phyloP scores from a whole-genome alignment of 2,113 vertebrate species.

The Polypterus senegalus region DNA sequence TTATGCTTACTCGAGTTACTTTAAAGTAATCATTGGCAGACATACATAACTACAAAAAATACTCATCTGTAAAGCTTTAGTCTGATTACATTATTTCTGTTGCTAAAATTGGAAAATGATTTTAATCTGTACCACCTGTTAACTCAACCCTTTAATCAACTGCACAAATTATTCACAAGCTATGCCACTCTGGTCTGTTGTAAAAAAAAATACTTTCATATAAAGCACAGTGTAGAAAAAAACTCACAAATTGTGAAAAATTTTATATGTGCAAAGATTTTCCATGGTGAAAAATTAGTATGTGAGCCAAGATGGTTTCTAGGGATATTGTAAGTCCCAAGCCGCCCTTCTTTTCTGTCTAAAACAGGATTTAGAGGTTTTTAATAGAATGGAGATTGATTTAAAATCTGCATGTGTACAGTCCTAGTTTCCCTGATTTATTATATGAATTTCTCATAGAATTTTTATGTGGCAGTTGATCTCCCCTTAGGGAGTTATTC shows the following conservation, averaged over 20 bases:
- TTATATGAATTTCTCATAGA: slow-evolving; percentile 52
- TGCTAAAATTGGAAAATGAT: too few relatives aligned
- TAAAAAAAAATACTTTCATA: slow-evolving; percentile 22
- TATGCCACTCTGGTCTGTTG: neutral
- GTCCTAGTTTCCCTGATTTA: slow-evolving; percentile 42
- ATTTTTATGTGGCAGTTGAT: slow-evolving; percentile 55
- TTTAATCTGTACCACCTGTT: too few relatives aligned
- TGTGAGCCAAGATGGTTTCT: slow-evolving; percentile 33
- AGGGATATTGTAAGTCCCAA: slow-evolving; percentile 34
- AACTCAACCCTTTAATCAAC: too few relatives aligned
- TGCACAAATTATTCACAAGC: neutral
- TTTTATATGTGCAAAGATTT: slow-evolving; percentile 11
- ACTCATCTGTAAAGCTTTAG: too few relatives aligned
- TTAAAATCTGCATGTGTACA: slow-evolving; percentile 45
- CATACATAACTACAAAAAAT: too few relatives aligned
- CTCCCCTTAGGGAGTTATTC: slow-evolving; percentile 35
- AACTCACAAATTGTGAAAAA: neutral
- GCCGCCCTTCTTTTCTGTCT: slow-evolving; percentile 40
- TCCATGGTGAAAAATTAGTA: slow-evolving; percentile 44
- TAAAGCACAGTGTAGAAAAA: neutral
- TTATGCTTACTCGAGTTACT: too few relatives aligned
- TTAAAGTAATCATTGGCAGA: too few relatives aligned
- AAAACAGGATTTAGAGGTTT: slow-evolving; percentile 45
- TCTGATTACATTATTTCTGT: too few relatives aligned
- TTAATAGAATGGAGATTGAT: slow-evolving; percentile 52